Evolutionary conservation across 2,113 vertebrate species (phyloP).

Genomic region (Phylloscopus trochiloides): DNA sequence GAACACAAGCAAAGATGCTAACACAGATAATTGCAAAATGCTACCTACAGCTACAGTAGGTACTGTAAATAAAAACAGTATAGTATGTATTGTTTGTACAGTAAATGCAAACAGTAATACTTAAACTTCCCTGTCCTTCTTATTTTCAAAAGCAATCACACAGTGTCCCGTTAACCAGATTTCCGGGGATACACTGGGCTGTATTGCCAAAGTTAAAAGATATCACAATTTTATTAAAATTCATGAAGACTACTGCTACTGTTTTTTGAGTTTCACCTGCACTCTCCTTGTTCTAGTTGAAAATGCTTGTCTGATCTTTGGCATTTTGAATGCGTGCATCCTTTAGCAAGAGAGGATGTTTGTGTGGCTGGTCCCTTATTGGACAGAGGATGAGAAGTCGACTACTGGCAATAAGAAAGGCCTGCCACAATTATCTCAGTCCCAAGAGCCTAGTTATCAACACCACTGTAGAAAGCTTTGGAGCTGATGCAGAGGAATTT

Average conservation of each 20-base stretch:
- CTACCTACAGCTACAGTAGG: not conserved
- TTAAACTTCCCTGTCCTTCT: not conserved
- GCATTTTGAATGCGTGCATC: not conserved
- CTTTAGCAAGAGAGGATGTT: not conserved
- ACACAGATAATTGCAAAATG: not conserved
- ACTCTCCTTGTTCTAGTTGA: not conserved
- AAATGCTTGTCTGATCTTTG: not conserved
- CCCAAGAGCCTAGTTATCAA: not conserved
- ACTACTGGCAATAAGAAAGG: not conserved
- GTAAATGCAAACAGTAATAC: not conserved
- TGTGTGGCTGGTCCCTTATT: not conserved
- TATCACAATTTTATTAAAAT: not conserved
- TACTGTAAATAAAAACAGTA: too few relatives aligned
- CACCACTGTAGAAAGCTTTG: not conserved
- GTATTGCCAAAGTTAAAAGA: not conserved
- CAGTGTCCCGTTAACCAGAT: not conserved
- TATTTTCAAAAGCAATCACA: not conserved
- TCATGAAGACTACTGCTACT: not conserved
- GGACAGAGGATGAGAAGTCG: not conserved
- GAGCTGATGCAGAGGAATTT: not conserved
- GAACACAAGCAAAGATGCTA: not conserved
- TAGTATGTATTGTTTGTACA: too few relatives aligned
- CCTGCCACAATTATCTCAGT: not conserved
- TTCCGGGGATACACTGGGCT: rapidly evolving
- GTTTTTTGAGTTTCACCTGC: not conserved